Conservation (phyloP, 1,140 invertebrate genomes). For the Augochlora pura region DNA sequence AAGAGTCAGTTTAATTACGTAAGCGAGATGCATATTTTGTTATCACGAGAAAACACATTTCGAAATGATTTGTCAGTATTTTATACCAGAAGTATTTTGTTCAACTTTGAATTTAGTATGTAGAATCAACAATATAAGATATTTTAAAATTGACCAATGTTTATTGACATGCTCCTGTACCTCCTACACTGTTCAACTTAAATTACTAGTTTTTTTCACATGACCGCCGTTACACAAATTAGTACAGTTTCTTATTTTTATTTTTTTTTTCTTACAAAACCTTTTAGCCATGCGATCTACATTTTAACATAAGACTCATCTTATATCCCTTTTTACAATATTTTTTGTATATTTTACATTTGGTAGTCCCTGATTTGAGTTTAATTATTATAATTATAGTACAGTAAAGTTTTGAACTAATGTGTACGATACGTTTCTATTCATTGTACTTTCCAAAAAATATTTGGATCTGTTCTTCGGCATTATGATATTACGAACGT, state of each 20-base stretch:
- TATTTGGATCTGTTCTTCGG: constrained; percentile 36
- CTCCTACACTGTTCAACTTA: constrained; percentile 40
- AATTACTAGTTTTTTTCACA: constrained; percentile 27
- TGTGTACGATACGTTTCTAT: constrained; percentile 45
- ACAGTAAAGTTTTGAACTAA: constrained; percentile 34
- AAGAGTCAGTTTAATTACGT: constrained; percentile 33
- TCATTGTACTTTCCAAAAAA: constrained; percentile 59
- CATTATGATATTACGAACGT: constrained; percentile 16
- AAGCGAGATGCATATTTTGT: not conserved
- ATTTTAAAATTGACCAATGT: constrained; percentile 60
- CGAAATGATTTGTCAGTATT: constrained; percentile 9
- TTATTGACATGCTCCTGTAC: constrained; percentile 60
- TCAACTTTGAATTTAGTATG: not conserved
- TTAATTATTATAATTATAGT: constrained; percentile 51
- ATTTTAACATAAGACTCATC: not conserved
- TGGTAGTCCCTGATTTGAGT: constrained; percentile 55
- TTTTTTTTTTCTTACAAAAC: constrained; percentile 47
- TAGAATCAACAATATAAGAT: constrained; percentile 4
- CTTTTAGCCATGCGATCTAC: constrained; percentile 14
- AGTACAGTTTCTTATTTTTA: constrained; percentile 1
- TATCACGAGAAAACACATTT: not conserved
- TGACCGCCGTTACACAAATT: constrained; percentile 12
- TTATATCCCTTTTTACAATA: constrained; percentile 36
- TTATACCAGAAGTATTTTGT: not conserved
- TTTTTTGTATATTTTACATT: constrained; percentile 50